These are phyloP conservation scores for Aethes cnicana DNA, from an alignment of 2,888 invertebrate species.

Conservation along the genomic window DNA sequence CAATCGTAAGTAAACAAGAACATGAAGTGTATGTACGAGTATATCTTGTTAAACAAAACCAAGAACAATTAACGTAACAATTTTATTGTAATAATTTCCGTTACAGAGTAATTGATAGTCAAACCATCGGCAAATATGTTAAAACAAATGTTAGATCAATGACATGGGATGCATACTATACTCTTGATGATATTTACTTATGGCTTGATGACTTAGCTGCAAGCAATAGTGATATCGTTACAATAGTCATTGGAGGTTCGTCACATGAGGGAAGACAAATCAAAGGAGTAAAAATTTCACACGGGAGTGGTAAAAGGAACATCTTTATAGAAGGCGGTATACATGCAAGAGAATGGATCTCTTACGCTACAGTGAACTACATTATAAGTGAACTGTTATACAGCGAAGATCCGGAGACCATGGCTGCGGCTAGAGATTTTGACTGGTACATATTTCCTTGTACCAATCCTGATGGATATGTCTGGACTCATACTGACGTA, in stretches of 20 bases:
- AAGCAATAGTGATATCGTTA: slow-evolving; percentile 19
- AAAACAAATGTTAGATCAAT: slow-evolving; percentile 23
- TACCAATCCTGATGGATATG: slow-evolving; percentile 87
- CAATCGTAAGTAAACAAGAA: slow-evolving; percentile 19
- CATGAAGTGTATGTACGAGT: not conserved
- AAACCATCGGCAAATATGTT: slow-evolving; percentile 26
- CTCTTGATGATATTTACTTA: slow-evolving; percentile 28
- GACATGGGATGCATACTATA: slow-evolving; percentile 30
- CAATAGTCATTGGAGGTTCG: slow-evolving; percentile 16
- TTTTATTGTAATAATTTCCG: too few relatives aligned
- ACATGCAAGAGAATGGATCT: slow-evolving; percentile 87
- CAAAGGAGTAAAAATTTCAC: slow-evolving; percentile 54
- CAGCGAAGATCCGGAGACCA: slow-evolving; percentile 57
- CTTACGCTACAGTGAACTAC: slow-evolving; percentile 78
- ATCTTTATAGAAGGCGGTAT: slow-evolving; percentile 59
- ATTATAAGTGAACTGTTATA: slow-evolving; percentile 76
- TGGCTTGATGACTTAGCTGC: slow-evolving; percentile 28
- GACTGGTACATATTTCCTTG: slow-evolving; percentile 86
- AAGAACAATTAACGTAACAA: too few relatives aligned
- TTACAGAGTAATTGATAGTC: slow-evolving; percentile 33
- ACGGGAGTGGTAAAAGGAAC: slow-evolving; percentile 30
- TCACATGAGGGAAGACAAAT: slow-evolving; percentile 35
- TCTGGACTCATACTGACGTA: slow-evolving; percentile 79
- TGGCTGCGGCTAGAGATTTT: slow-evolving; percentile 61
- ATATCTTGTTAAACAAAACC: not conserved